Evolutionary conservation across 37 sponge, comb jelly and placozoan species (phyloP).

Genomic region (Ephydatia muelleri): DNA sequence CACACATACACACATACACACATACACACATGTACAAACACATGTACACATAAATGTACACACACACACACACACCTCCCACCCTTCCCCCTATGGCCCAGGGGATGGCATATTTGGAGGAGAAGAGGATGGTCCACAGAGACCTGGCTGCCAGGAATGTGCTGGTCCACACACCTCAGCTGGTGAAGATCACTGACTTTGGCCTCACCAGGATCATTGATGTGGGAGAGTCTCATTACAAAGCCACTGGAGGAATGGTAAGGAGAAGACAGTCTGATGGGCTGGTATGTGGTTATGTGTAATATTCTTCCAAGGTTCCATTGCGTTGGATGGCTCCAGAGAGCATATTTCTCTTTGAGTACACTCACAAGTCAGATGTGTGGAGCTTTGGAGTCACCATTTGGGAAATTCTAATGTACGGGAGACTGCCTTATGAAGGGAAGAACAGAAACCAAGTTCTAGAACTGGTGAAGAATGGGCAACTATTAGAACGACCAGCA

Average conservation of each 20-base stretch:
- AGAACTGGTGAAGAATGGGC: slow-evolving; percentile 48
- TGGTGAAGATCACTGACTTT: slow-evolving; percentile 95
- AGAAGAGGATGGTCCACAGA: slow-evolving; percentile 83
- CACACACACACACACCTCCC: no score
- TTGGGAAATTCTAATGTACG: slow-evolving; percentile 93
- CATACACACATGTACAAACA: no score
- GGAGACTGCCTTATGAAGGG: slow-evolving; percentile 62
- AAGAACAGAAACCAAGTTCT: slow-evolving; percentile 53
- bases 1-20: no score
- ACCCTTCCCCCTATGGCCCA: neutral
- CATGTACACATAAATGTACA: neutral
- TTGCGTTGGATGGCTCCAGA: slow-evolving; percentile 93
- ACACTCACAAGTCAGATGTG: slow-evolving; percentile 89
- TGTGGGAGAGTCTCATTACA: slow-evolving; percentile 74
- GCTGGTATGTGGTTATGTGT: neutral
- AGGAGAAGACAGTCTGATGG: neutral
- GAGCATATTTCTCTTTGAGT: slow-evolving; percentile 57
- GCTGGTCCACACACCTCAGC: slow-evolving; percentile 74
- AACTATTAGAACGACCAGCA: slow-evolving; percentile 64
- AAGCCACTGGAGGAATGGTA: slow-evolving; percentile 72
- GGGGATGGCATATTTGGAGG: slow-evolving; percentile 94
- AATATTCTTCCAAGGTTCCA: slow-evolving; percentile 48
- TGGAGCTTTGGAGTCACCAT: slow-evolving; percentile 91
- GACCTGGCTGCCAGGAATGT: slow-evolving; percentile 93
- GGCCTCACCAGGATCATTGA: slow-evolving; percentile 86